A percentile compares a stretch with the other conserved stretches of the same genome.
Evolutionary conservation across 2,797 vertebrate species (phyloP).

Genomic region (Thunnus albacares): DNA sequence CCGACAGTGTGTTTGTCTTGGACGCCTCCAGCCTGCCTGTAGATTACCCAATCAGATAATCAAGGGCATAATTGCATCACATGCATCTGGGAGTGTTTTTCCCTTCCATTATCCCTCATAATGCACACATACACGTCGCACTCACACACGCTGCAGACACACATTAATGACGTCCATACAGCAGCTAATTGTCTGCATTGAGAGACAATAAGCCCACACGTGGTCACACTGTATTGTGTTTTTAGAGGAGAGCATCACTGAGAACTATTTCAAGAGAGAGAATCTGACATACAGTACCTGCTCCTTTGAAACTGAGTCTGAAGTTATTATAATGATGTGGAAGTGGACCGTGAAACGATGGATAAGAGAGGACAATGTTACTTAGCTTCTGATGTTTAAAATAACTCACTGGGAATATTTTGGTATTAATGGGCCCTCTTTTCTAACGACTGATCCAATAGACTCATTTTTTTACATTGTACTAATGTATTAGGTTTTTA

Average conservation of each 20-base stretch:
- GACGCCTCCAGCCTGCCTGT: conserved; percentile 69
- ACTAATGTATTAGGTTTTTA: conserved; percentile 1
- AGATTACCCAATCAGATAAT: conserved; percentile 84
- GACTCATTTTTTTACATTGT: conserved; percentile 13
- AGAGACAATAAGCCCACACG: conserved; percentile 31
- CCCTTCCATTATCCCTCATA: conserved; percentile 76
- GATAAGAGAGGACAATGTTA: conserved; percentile 34
- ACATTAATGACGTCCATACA: conserved; percentile 50
- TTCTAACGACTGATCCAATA: not conserved
- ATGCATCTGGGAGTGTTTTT: conserved; percentile 83
- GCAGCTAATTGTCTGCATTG: conserved; percentile 55
- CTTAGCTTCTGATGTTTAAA: conserved; percentile 50
- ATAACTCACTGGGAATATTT: conserved; percentile 33
- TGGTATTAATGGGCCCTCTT: not conserved
- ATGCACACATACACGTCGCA: conserved; percentile 50
- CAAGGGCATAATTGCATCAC: conserved; percentile 79
- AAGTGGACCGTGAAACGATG: conserved; percentile 41
- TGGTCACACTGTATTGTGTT: conserved; percentile 10
- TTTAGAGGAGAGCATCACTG: conserved; percentile 12
- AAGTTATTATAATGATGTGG: conserved; percentile 37
- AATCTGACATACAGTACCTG: conserved; percentile 3
- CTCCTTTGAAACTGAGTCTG: conserved; percentile 38
- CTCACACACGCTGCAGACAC: conserved; percentile 48
- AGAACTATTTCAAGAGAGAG: conserved; percentile 8
- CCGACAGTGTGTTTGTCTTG: conserved; percentile 77